Evolutionary conservation across 2,113 vertebrate genomes (phyloP), one percentile per base, ranked within the genome.

Genomic region (Scortum barcoo): DNA sequence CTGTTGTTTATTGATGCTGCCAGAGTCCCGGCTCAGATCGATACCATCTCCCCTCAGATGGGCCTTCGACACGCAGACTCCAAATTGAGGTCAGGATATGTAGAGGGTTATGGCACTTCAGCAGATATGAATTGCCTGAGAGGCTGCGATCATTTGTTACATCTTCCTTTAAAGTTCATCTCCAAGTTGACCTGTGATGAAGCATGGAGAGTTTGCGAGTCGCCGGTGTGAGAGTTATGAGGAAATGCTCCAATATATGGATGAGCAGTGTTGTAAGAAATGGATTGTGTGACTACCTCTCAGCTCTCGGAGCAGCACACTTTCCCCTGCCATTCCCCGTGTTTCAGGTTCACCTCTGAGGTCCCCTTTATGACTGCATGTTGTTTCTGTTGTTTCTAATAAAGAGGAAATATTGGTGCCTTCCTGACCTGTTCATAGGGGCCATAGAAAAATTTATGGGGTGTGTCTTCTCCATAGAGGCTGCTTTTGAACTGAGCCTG

Each of bases 1-100:
- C 54, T 58, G 83, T 94, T 93, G 91, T 94, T 94, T 94, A 94
- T 94, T 92, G 91, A 91, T 71, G 86, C 91, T 93, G 92, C 89
- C 90, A 92, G 78, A 89, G 84, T 80, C 73, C 33, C 77, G 19
- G 67, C 73, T 83, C 89, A 85, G 92, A 94, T 94, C 94, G 83
- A 94, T 94, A 94, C 92, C 80, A 81, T 87, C 89, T 81, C 73
- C 81, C 78, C 85, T 86, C 91, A 68, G 81, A 88, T 85, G 83
- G 92, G 89, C 91, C 93, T 93, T 93, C 91, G 85, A 76, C 87
- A 80, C 75, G 40, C 83, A 62, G 80, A 67, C 86, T 94, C 79
- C 88, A 93, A 90, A 92, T 92, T 91, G 90, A 94, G 94, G 93
- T 93, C 93, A 93, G 87, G 91, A 88, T 90, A 88, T 80, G 80